These are phyloP conservation scores for Cosmia pyralina DNA, from an alignment of 2,888 invertebrate genomes.

Conservation along the genomic window DNA sequence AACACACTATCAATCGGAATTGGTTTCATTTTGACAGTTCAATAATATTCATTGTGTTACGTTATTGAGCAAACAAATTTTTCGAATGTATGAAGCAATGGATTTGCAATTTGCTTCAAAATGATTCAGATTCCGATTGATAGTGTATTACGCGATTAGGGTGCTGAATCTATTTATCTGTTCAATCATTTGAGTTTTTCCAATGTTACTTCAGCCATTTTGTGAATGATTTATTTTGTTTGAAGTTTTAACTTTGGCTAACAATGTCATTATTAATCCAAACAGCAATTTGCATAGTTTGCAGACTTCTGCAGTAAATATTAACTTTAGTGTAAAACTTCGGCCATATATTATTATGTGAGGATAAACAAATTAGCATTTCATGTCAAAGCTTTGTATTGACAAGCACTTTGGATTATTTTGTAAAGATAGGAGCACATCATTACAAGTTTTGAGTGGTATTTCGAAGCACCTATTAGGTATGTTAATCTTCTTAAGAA, in stretches of 20 bases:
- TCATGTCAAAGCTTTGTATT: conserved; percentile 38
- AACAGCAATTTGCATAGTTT: conserved; percentile 49
- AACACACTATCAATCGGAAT: no score
- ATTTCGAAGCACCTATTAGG: not conserved
- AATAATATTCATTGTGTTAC: no score
- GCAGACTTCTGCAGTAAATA: conserved; percentile 45
- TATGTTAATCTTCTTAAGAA: not conserved
- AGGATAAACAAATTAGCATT: conserved; percentile 38
- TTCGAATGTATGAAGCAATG: no score
- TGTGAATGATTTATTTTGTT: not conserved
- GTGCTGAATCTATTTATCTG: not conserved
- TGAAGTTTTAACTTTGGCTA: conserved; percentile 20
- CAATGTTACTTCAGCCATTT: not conserved
- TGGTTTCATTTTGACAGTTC: no score
- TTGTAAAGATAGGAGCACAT: no score
- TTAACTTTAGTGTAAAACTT: conserved; percentile 49
- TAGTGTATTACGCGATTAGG: no score
- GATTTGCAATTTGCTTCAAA: no score
- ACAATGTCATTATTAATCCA: conserved; percentile 7
- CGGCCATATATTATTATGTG: conserved; percentile 20
- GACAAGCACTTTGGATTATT: conserved; percentile 29
- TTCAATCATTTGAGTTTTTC: not conserved
- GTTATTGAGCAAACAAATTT: no score
- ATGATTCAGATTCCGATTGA: no score
- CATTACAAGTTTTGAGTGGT: conserved; percentile 14